Evolutionary conservation across 37 sponge, comb jelly and placozoan species (phyloP), one percentile per base, ranked within the genome.

Genomic region (Diacarnus erythraeanus): DNA sequence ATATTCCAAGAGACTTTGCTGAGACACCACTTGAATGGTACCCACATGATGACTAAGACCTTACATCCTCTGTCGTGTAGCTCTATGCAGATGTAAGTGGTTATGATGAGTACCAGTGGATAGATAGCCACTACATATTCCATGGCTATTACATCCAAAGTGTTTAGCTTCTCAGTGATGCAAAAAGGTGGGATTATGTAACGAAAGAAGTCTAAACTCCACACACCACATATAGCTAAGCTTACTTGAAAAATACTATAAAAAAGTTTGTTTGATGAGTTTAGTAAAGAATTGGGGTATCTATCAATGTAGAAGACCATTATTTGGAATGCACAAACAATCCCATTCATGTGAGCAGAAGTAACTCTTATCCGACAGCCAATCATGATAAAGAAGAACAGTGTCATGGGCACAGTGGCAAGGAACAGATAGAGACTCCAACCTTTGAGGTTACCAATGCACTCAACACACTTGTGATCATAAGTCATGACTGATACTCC

Each of bases 261-360:
- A 6, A 12, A 2, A 4, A 38, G 22, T 35, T 8, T 6, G 2
- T 68, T 25, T 17, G 30, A 18, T 58, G 37, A 10, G 18, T n/a
- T 54, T 30, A 17, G 18, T 35, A 30, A 9, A 0, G 59, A n/a
- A 26, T 33, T 60, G 17, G 57, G 35, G 0, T 63, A 64, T 41
- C 44, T 12, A 33, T 80, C n/a, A 1, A 44, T 43, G 2, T 38
- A 30, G 37, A n/a, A 59, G 0, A 43, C 33, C 0, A 82, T 67
- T 21, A 83, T 51, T 44, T 91, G 92, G 2, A 77, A 67, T 27
- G 82, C 78, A 36, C 82, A 47, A 2, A 86, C 71, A 68, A 83
- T 82, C 1, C 87, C 63, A 69, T 82, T 86, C 35, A 91, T 79
- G n/a, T 76, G 84, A 6, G 83, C 92, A 34, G 66, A 54, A 20